Evolutionary conservation across 2,797 vertebrate genomes (phyloP), one percentile per base, ranked within the genome.

Genomic region (Microhierax caerulescens): DNA sequence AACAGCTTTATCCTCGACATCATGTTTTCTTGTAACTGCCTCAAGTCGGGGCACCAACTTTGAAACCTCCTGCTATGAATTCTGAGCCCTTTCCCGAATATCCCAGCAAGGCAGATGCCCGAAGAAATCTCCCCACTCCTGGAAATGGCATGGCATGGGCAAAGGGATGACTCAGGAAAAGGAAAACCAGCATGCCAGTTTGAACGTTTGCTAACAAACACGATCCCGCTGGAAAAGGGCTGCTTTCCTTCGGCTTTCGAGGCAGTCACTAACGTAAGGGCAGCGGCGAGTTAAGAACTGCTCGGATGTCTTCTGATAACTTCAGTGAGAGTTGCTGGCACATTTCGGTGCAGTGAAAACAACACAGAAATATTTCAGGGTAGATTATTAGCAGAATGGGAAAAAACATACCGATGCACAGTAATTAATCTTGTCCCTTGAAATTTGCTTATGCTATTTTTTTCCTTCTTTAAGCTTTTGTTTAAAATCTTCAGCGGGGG

Each of bases 291-390:
- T 88, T 93, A 64, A 91, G 81, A 94, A 72, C 74, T 90, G 91
- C 95, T 97, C 83, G 27, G 81, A 57, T 56, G 53, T 85, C 81
- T 94, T 82, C 19, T 48, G 85, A 72, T 77, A 88, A 94, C 60
- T 96, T 69, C 93, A 65, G 67, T 24, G 51, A 27, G 86, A 95
- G 87, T 85, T 93, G 53, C 57, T 93, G 88, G 88, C 93, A 83
- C 43, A 43, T 54, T 72, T 81, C 85, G 95, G 50, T 18, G 30
- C 88, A 81, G 65, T 11, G 75, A 74, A 95, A 94, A 69, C 39
- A 69, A 18, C 76, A n/a, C 86, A 13, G 8, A 91, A 41, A 77
- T 24, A 74, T 73, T 95, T 76, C 69, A 72, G 72, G 25, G 51
- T 10, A 37, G 54, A 57, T 85, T 76, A 73, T 76, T 78, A 61